Evolutionary conservation across 2,797 vertebrate genomes (phyloP).

Genomic region (Aplochiton taeniatus): DNA sequence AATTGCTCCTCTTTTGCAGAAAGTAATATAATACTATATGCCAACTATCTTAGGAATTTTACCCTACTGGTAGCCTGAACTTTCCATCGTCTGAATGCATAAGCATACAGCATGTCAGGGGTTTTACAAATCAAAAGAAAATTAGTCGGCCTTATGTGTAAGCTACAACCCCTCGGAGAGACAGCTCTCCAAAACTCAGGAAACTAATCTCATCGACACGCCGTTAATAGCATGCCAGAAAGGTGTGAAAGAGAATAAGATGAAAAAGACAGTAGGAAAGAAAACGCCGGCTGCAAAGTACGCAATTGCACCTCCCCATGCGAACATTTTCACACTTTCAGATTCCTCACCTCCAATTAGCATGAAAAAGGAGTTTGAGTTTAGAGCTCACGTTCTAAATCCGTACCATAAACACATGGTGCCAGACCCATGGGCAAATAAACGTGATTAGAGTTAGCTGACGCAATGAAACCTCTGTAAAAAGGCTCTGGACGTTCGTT

Average conservation of each 20-base stretch:
- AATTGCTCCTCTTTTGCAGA: no score
- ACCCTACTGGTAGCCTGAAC: not conserved
- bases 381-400: slow-evolving; percentile 47
- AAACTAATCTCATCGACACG: slow-evolving; percentile 55
- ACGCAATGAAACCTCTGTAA: slow-evolving; percentile 14
- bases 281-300: slow-evolving; percentile 42
- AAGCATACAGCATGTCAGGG: slow-evolving; percentile 29
- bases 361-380: slow-evolving; percentile 38
- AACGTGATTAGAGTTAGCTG: slow-evolving; percentile 36
- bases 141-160: slow-evolving; percentile 28
- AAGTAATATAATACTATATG: no score
- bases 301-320: slow-evolving; percentile 57
- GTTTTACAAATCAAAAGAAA: slow-evolving; percentile 28
- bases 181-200: slow-evolving; percentile 41
- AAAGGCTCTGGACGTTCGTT: slow-evolving; percentile 39
- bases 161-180: slow-evolving; percentile 23
- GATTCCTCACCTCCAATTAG: slow-evolving; percentile 64
- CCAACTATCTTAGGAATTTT: no score
- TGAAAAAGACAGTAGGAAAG: slow-evolving; percentile 27
- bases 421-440: slow-evolving; percentile 25
- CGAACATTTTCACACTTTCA: slow-evolving; percentile 54
- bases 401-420: slow-evolving; percentile 41
- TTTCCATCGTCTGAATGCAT: slow-evolving; percentile 26
- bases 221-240: slow-evolving; percentile 51
- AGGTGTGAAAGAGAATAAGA: slow-evolving; percentile 45